Conservation (phyloP, 1,140 invertebrate species). For the Delia radicum region DNA sequence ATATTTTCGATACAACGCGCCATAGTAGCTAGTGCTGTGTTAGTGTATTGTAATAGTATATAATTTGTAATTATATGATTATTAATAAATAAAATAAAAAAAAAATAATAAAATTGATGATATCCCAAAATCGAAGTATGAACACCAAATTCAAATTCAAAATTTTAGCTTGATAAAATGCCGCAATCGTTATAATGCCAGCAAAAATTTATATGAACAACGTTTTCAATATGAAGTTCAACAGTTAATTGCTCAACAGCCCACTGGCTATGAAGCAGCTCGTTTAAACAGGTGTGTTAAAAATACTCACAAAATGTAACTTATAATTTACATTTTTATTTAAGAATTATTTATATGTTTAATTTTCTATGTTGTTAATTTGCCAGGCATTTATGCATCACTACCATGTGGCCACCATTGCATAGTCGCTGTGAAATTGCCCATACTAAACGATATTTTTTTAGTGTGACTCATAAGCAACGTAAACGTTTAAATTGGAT, state of each 20-base stretch:
- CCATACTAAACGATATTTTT: slow-evolving; percentile 7
- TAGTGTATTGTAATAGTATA: too few relatives aligned
- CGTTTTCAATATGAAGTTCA: background rate
- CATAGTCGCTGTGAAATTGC: background rate
- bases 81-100: too few relatives aligned
- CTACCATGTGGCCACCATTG: slow-evolving; percentile 12
- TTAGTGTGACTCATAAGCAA: slow-evolving; percentile 7
- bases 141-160: too few relatives aligned
- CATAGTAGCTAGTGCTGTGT: too few relatives aligned
- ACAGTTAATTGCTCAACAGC: slow-evolving; percentile 9
- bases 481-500: slow-evolving; percentile 14
- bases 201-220: slow-evolving; percentile 4
- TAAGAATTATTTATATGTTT: background rate
- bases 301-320: background rate
- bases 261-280: background rate
- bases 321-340: background rate
- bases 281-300: background rate
- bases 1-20: too few relatives aligned
- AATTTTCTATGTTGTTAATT: background rate
- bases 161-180: background rate
- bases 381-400: slow-evolving; percentile 18
- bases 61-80: too few relatives aligned
- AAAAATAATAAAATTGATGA: too few relatives aligned
- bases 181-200: slow-evolving; percentile 6
- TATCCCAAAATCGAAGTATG: too few relatives aligned